Percentiles rank a stretch among this genome's conserved stretches.
These are phyloP conservation scores for Actinia equina DNA, from an alignment of 64 coral and sea anemone species.

Conservation along the genomic window DNA sequence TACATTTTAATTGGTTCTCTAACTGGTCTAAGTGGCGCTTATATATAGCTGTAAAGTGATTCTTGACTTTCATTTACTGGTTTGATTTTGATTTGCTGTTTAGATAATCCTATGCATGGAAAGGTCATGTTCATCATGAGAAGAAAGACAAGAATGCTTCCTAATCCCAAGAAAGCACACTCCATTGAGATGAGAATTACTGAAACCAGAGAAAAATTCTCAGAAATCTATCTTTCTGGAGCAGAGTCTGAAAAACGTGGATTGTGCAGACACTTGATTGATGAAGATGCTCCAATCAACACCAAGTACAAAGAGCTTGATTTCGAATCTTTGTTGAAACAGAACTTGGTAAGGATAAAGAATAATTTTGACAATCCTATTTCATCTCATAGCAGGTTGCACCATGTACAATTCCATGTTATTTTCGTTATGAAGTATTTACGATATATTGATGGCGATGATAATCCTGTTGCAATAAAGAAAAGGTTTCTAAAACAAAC, in stretches of 20 bases:
- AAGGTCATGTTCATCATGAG: background rate
- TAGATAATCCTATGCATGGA: background rate
- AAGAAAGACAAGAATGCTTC: background rate
- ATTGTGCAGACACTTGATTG: conserved; percentile 9
- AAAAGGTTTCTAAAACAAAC: no score
- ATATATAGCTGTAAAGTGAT: no score
- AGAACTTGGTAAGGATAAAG: conserved; percentile 48
- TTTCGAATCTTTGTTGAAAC: conserved; percentile 43
- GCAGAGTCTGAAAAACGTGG: conserved; percentile 20
- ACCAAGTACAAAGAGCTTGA: conserved; percentile 74
- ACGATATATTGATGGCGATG: no score
- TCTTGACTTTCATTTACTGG: no score
- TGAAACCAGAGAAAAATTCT: background rate
- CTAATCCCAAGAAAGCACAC: background rate
- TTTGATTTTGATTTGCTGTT: background rate
- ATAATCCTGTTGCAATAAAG: no score
- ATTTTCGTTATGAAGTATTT: no score
- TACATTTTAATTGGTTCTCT: no score
- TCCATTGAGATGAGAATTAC: background rate
- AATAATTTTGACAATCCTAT: no score
- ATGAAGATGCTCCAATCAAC: conserved; percentile 19
- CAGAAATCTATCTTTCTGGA: conserved; percentile 27
- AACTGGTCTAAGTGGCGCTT: no score
- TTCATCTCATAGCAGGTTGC: no score
- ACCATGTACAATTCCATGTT: no score